Percentiles rank a stretch among this genome's conserved stretches.
These are phyloP conservation scores for Acanthurus lineatus DNA, from an alignment of 2,797 vertebrate species.

Conservation along the genomic window DNA sequence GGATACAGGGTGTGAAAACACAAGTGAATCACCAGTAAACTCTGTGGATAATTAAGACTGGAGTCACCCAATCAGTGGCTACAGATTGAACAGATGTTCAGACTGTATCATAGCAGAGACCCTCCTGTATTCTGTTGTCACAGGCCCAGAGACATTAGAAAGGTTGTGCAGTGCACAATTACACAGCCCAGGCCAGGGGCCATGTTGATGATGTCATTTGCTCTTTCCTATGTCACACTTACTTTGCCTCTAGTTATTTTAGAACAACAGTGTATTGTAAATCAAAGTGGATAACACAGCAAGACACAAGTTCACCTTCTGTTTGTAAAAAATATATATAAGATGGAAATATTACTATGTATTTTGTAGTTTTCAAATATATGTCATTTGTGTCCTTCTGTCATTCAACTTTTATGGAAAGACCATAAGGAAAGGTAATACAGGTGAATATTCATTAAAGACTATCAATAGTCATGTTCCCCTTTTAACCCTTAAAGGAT, in stretches of 20 bases:
- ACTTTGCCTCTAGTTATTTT: neutral
- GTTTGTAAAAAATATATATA: neutral
- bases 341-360: neutral
- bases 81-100: constrained; percentile 5
- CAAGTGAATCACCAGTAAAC: neutral
- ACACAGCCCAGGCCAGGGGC: neutral
- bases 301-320: neutral
- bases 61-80: neutral
- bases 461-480: too few species aligned
- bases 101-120: neutral
- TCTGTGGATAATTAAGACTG: neutral
- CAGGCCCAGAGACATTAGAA: neutral
- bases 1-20: constrained; percentile 14
- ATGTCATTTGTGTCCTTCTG: neutral
- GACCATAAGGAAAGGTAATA: too few species aligned
- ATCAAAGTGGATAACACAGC: neutral
- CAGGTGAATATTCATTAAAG: too few species aligned
- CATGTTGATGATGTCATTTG: constrained; percentile 12
- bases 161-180: neutral
- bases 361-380: neutral
- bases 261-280: neutral
- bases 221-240: neutral
- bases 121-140: neutral
- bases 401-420: neutral
- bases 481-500: too few species aligned